These are phyloP conservation scores for Threskiornis aethiopicus DNA, from an alignment of 2,797 vertebrate species.

Conservation along the genomic window DNA sequence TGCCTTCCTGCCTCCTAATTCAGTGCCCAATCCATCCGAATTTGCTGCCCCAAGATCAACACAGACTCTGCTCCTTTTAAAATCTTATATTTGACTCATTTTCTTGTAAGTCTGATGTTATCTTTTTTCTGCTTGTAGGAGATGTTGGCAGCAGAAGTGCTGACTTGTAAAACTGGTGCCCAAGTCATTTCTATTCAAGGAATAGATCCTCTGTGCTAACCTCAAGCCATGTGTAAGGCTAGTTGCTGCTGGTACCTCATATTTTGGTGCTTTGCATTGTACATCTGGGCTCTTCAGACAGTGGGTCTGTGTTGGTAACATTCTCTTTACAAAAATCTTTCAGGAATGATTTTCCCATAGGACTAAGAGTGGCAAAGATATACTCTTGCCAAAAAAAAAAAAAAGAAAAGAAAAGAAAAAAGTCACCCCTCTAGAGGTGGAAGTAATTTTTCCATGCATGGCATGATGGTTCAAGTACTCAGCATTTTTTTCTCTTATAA, in stretches of 20 bases:
- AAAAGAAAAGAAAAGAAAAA: not conserved
- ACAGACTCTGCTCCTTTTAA: not conserved
- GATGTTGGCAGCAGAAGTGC: conserved; percentile 15
- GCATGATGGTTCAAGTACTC: conserved; percentile 13
- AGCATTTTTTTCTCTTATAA: conserved; percentile 28
- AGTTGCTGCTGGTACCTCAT: not conserved
- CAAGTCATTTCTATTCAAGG: not conserved
- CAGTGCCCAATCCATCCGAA: accelerated
- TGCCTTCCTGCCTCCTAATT: not conserved
- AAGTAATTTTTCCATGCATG: not conserved
- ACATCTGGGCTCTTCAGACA: not conserved
- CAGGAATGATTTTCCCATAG: not conserved
- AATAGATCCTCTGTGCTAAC: not conserved
- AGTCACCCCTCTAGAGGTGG: not conserved
- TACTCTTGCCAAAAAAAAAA: not conserved
- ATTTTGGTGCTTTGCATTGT: not conserved
- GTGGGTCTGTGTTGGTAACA: not conserved
- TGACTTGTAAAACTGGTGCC: conserved; percentile 7
- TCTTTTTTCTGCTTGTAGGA: not conserved
- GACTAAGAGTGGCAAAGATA: not conserved
- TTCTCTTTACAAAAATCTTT: not conserved
- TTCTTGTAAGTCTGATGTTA: conserved; percentile 40
- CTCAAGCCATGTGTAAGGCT: not conserved
- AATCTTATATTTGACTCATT: not conserved
- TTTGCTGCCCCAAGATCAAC: not conserved